phyloP scores from a whole-genome alignment of 1,140 invertebrate genomes.

The Neoseiulus cucumeris region DNA sequence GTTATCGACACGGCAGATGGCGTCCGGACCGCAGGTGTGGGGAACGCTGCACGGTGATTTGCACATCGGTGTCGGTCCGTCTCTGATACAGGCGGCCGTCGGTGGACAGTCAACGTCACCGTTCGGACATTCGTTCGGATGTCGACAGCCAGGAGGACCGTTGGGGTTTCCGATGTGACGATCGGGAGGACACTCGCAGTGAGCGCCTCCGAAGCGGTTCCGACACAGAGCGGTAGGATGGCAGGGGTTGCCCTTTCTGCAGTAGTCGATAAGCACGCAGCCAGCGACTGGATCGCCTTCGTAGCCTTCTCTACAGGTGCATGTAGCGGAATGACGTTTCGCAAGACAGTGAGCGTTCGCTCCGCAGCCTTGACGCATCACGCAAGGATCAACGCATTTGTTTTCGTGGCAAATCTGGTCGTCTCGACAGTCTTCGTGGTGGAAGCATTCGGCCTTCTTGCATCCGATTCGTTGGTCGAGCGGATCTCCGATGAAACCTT shows the following conservation, averaged over 20 bases:
- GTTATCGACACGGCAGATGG: constrained; percentile 39
- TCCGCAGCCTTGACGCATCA: constrained; percentile 14
- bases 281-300: constrained; percentile 48
- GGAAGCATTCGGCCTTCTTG: constrained; percentile 19
- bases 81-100: constrained; percentile 20
- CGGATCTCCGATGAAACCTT: constrained; percentile 55
- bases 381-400: constrained; percentile 21
- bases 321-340: constrained; percentile 49
- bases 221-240: constrained; percentile 55
- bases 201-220: constrained; percentile 56
- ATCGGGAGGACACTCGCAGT: constrained; percentile 50
- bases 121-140: constrained; percentile 21
- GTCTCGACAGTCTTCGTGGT: constrained; percentile 18
- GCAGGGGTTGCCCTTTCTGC: constrained; percentile 43
- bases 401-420: constrained; percentile 21
- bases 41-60: constrained; percentile 27
- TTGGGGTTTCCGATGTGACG: constrained; percentile 67
- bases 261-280: constrained; percentile 55
- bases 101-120: constrained; percentile 22
- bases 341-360: constrained; percentile 33
- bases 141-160: constrained; percentile 44
- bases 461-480: constrained; percentile 27
- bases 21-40: constrained; percentile 23
- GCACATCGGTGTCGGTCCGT: constrained; percentile 18
- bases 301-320: constrained; percentile 63